Evolutionary conservation across 2,113 vertebrate species (phyloP), one percentile per base, ranked within the genome.

Genomic region (Cynocephalus volans): DNA sequence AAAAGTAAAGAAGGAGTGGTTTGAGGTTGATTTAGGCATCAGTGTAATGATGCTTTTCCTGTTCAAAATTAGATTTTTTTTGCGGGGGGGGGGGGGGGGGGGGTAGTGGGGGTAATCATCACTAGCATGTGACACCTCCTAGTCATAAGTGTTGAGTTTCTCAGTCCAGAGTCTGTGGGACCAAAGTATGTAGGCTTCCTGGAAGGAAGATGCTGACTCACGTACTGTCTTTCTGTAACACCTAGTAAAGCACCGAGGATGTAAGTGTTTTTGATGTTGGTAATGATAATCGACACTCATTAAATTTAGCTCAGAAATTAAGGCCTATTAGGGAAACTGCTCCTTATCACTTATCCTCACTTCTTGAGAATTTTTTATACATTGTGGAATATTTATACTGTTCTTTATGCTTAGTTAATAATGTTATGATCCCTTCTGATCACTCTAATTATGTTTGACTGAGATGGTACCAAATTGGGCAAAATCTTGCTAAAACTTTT

Each of bases 271-370:
- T 31, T 92, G 60, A 41, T 28, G 14, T 33, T 48, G 88, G 15
- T 92, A 19, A 48, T 62, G 83, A 31, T 81, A 75, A 92, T 67
- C 33, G 70, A 84, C 54, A 73, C 64, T 67, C 41, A 36, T 81
- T 90, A 88, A 50, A 58, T 90, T 96, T 73, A 88, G 90, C 84
- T 73, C 79, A 77, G 95, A 85, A 80, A 81, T 96, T 87, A 90
- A 90, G 26, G 70, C 17, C 80, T 62, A 6, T 73, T 83, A 81
- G 72, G 82, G 80, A 70, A 50, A 91, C 79, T 65, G 28, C 52
- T 80, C 31, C 45, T 85, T 24, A 14, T 70, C 58, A 48, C 52
- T 65, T 65, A 14, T 31, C 24, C 67, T 73, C n/a, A 56, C 56
- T 85, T 70, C 50, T 62, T 88, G 67, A 95, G 62, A 84, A 41